Evolutionary conservation across 2,888 invertebrate genomes (phyloP), one percentile per base, ranked within the genome.

Genomic region (Camponotus fellah): DNA sequence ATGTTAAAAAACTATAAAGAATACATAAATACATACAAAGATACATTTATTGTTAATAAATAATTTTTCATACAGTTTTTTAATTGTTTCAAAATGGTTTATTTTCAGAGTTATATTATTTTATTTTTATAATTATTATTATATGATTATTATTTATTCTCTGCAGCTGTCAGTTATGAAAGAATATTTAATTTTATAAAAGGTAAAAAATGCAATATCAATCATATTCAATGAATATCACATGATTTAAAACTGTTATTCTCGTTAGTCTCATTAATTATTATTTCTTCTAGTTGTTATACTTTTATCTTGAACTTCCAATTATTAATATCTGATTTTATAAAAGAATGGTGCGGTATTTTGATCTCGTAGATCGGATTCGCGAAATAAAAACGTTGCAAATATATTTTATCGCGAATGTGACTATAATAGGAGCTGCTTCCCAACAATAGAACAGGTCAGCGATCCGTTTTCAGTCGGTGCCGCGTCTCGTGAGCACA

Each of bases 381-480:
- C 56, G 26, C 17, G 49, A 60, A 34, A 21, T 9, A 32, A 68
- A 56, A 43, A 32, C 56, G 40, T 66, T 40, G 56, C 40, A 56
- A 21, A 60, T 21, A 37, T 37, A 49, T 34, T 43, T 62, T 58
- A 26, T 46, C 17, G 60, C 40, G 17, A 43, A 5, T 80, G 26
- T 60, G 46, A 80, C 71, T 68, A 80, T 71, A 80, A 80, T 71
- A 60, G 71, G 12, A 80, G 60, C 69, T 80, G 71, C 60, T 14
- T 80, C 71, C 60, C 60, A n/a, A 85, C 87, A 65, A 83, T 88
- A 76, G 88, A 84, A 86, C 79, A 60, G 86, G 88, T 82, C 83
- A 58, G 58, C 85, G 83, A 58, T 79, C 75, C 75, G 71, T 72
- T 86, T 82, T 82, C 81, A 88, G 79, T 87, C 34, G 53, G 43